Base-by-base conservation (phyloP, 2,113 vertebrate species). In the Larimichthys crocea region DNA sequence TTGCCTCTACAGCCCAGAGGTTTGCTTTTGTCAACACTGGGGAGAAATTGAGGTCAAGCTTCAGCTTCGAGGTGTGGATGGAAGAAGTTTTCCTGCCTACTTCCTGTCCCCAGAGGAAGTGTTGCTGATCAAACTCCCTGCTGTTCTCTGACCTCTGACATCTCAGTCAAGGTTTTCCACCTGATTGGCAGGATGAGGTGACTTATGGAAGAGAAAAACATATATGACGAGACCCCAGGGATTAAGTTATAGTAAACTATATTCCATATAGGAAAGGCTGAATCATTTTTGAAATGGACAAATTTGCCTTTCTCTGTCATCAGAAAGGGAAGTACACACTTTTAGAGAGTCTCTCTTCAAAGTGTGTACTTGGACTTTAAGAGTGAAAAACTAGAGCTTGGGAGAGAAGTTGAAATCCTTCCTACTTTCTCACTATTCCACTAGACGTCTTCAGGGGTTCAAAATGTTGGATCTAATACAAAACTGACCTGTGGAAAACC, bases 101-200 rank as follows among this genome's bases (percentile, higher is more conserved):
- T 84, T 89, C 88, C 88, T 90, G 72, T 80, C 68, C 65, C 56
- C 74, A 82, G 80, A 88, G 91, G 86, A 92, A 84, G 67, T 81
- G 79, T 80, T 5, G 44, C 75, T 71, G 59, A 80, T 79, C 56
- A 80, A 79, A 68, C 17, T 74, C 50, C 70, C 69, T 88, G 88
- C 89, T 94, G 91, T 79, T 87, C 50, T 64, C 64, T 87, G 86
- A 86, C 90, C 86, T 84, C 22, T 85, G 79, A 84, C 90, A 79
- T 63, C 52, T 57, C 10, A 53, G 52, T 57, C 83, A 87, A 82
- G 70, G 84, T 79, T 87, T 73, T 49, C 50, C 20, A 22, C 17
- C 49, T 60, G 44, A 77, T 24, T 68, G 68, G 56, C 76, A 80
- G 61, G 85, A 90, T 76, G 76, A 69, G 40, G 64, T 53, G 16